Conservation (phyloP, 1,140 invertebrate species). For the Micrasema longulum region DNA sequence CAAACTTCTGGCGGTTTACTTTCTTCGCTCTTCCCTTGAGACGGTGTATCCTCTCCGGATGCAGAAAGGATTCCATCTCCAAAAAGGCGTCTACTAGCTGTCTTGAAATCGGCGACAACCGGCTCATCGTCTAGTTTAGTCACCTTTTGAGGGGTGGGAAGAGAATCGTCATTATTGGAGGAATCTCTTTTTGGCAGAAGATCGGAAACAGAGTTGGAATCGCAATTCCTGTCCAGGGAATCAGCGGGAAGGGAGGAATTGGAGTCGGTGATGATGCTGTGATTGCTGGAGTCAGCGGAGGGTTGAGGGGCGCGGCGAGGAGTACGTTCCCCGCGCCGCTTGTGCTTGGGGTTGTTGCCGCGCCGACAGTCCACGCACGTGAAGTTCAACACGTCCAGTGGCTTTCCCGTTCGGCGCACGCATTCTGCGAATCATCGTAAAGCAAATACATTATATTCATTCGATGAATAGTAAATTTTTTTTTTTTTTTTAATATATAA, state of each 20-base stretch:
- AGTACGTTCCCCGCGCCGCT: constrained; percentile 54
- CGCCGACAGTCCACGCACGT: constrained; percentile 65
- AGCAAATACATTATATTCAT: background rate
- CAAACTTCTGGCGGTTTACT: constrained; percentile 16
- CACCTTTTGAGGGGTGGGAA: constrained; percentile 7
- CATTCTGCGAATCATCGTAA: constrained; percentile 58
- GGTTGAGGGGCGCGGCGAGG: constrained; percentile 22
- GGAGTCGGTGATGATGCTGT: constrained; percentile 37
- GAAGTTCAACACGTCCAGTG: constrained; percentile 64
- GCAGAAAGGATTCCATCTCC: constrained; percentile 2
- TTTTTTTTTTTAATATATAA: too few species aligned
- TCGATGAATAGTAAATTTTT: too few species aligned
- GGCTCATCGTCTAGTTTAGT: constrained; percentile 11
- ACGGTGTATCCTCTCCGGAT: background rate
- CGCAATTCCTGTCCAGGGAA: constrained; percentile 16
- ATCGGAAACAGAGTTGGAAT: constrained; percentile 29
- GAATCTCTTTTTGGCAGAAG: background rate
- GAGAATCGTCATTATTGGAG: constrained; percentile 11
- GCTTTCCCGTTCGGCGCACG: constrained; percentile 62
- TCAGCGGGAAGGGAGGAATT: constrained; percentile 25
- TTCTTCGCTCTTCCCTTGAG: background rate
- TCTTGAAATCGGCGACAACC: constrained; percentile 20
- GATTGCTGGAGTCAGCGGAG: constrained; percentile 36
- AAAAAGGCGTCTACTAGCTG: constrained; percentile 25
- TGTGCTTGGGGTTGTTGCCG: constrained; percentile 54